Conservation (phyloP, 2,888 invertebrate genomes). For the Zhengitettix transpicula region DNA sequence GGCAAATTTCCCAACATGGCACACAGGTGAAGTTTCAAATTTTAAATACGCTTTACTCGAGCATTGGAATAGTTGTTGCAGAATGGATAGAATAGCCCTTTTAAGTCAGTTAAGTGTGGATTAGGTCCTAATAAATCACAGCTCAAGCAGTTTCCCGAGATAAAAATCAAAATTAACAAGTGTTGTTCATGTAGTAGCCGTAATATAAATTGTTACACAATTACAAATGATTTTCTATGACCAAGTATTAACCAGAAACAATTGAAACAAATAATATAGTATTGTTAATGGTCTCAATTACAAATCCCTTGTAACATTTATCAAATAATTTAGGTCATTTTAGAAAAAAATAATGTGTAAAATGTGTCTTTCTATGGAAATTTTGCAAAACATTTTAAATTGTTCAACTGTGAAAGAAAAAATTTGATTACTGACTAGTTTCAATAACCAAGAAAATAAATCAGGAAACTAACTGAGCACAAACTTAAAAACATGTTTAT, state of each 20-base stretch:
- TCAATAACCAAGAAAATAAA: neutral
- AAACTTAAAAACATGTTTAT: neutral
- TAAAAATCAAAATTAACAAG: neutral
- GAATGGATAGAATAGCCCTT: neutral
- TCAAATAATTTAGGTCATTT: neutral
- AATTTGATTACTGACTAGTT: neutral
- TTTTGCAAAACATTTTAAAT: neutral
- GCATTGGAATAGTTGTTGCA: neutral
- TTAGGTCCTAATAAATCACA: conserved; percentile 5
- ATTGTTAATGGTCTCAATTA: neutral
- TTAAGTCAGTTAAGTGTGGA: neutral
- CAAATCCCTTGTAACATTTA: neutral
- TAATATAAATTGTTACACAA: neutral
- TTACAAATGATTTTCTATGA: neutral
- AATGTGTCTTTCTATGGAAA: neutral
- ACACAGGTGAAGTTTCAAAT: conserved; percentile 4
- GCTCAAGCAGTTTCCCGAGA: conserved; percentile 9
- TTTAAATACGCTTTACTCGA: neutral
- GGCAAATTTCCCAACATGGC: conserved; percentile 7
- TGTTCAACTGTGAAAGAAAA: neutral
- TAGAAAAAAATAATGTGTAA: neutral
- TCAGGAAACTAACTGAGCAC: neutral
- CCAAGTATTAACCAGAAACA: neutral
- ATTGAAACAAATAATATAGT: neutral
- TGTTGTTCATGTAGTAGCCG: neutral